Base-by-base conservation (phyloP, 23 tunicate species). In the Trididemnum nubilum region DNA sequence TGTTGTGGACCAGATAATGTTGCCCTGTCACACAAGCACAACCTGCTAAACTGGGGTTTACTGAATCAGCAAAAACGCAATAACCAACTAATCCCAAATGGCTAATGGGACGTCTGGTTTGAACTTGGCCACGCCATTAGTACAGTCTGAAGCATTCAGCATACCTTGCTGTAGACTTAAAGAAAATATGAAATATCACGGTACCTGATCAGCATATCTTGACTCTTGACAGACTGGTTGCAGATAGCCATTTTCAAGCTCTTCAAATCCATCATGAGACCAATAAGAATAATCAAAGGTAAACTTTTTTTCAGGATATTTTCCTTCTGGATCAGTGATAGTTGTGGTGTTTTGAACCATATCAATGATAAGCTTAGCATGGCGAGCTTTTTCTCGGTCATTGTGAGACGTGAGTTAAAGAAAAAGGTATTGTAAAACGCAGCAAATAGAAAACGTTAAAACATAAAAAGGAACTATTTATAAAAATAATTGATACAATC, bases 201-300 rank as follows among this genome's bases (percentile, higher is more conserved):
- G 15, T 5, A 91, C 97, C 82, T 92, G 97, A 59, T 92, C 97
- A 31, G 97, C 97, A 92, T 92, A 92, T 87, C 82, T 77, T 18
- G 40, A 38, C 26, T 73, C 88, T 44, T 44, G 12, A 44, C 54
- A 7, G 0, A 25, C 82, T 33, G 97, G 97, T 71, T 78, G 88
- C 3, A 92, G 66, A 80, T 92, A 92, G 21, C 97, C 97, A 86
- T 87, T 87, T 33, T 92, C 92, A 1, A 87, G 38, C 51, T 82
- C 97, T 34, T 72, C 78, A 72, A 81, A 92, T 5, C 97, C 85
- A 79, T 92, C 97, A 51, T 92, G 97, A 61, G 97, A 92, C 97
- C 97, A 92, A 79, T 92, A 92, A 7, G 97, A 92, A 71, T 73
- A 92, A 79, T 92, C 97, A 49, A 92, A 92, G 2, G 88, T 92